Evolutionary conservation across 2,888 invertebrate species (phyloP), one percentile per base, ranked within the genome.

Genomic region (Netelia fuscicornis): DNA sequence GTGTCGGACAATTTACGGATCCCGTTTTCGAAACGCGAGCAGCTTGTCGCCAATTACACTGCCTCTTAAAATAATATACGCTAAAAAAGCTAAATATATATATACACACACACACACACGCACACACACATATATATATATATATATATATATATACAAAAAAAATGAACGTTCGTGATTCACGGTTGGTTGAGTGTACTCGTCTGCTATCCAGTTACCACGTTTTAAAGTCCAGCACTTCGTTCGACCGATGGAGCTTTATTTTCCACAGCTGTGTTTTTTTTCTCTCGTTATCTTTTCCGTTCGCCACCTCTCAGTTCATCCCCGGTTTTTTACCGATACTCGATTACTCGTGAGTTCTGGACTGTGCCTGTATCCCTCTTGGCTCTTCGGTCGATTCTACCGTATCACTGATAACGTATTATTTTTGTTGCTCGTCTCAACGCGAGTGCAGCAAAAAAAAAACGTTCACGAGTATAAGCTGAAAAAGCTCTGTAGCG

Each of bases 331-430:
- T 71, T 71, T 23, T 23, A 6, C 20, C 71, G 58, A 71, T 58
- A 71, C 71, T 58, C 71, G 71, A 71, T 71, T 71, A 71, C 42
- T 71, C 58, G 56, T 71, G 58, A 71, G 58, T 71, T 58, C 42
- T 17, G 13, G 52, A 13, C 52, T 52, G 11, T 52, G n/a, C n/a
- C 52, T 52, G 56, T 42, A 37, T 58, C 37, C 42, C 13, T 54
- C 42, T 42, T 17, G 30, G 42, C 30, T 56, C 71, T 42, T 37
- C 71, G 56, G 56, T 58, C 58, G n/a, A 9, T 52, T 58, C 71
- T 56, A 17, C 11, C 42, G 37, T 58, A 58, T 71, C 54, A 70
- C 30, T 54, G 54, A 54, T 70, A 70, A 30, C 70, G 70, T 70
- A 5, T 52, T 52, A 52, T 52, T 52, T 52, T 52, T 52, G 52